These are phyloP conservation scores for Lerema accius DNA, from an alignment of 1,140 invertebrate genomes.

Conservation along the genomic window DNA sequence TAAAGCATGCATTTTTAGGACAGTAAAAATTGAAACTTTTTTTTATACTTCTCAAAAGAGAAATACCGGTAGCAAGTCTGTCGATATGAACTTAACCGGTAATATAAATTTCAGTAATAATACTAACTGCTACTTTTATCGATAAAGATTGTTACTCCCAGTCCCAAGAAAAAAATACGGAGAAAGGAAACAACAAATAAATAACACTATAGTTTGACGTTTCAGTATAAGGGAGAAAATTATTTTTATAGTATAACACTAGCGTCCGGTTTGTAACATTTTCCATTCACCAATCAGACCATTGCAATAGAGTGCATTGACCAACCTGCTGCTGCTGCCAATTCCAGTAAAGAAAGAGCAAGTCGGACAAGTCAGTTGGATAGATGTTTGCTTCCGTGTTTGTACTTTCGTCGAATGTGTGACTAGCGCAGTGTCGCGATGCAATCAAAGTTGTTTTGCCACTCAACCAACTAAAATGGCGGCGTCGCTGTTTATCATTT, in stretches of 20 bases:
- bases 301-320: conserved; percentile 80
- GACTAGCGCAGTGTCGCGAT: conserved; percentile 65
- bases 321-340: conserved; percentile 76
- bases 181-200: too few relatives aligned
- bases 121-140: too few relatives aligned
- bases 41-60: too few relatives aligned
- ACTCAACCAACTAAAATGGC: conserved; percentile 78
- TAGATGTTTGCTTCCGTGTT: conserved; percentile 78
- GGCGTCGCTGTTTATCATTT: conserved; percentile 81
- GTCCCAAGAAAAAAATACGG: too few relatives aligned
- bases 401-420: conserved; percentile 63
- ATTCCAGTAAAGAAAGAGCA: conserved; percentile 55
- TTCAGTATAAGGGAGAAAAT: conserved; percentile 17
- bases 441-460: conserved; percentile 75
- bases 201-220: too few relatives aligned
- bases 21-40: too few relatives aligned
- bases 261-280: conserved; percentile 62
- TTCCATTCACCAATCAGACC: conserved; percentile 80
- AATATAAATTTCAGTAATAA: too few relatives aligned
- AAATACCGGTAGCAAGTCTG: too few relatives aligned
- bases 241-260: conserved; percentile 46
- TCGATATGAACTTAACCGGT: too few relatives aligned
- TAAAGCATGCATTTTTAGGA: too few relatives aligned
- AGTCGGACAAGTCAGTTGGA: conserved; percentile 66
- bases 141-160: too few relatives aligned